phyloP scores from a whole-genome alignment of 2,797 vertebrate species.

The Enteromius fasciolatus region DNA sequence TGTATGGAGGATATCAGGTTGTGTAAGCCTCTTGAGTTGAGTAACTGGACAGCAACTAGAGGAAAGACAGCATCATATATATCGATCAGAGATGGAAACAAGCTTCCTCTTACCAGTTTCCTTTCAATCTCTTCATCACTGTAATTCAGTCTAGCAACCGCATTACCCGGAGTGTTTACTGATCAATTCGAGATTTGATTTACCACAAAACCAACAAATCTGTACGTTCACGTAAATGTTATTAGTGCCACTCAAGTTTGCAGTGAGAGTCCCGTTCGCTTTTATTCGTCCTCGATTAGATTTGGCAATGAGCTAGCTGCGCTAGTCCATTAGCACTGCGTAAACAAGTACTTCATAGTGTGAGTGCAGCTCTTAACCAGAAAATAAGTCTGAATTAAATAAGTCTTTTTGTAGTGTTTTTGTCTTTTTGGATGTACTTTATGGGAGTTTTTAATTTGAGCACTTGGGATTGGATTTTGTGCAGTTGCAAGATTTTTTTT shows the following conservation, averaged over 20 bases:
- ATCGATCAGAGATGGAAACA: slow-evolving; percentile 1
- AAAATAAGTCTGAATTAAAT: slow-evolving; percentile 7
- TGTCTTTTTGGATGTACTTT: neutral
- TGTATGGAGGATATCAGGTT: neutral
- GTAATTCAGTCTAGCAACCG: slow-evolving; percentile 37
- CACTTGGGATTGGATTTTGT: neutral
- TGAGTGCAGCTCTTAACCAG: slow-evolving; percentile 13
- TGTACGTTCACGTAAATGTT: slow-evolving; percentile 53
- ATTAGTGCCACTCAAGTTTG: slow-evolving; percentile 57
- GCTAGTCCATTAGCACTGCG: slow-evolving; percentile 50
- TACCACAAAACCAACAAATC: slow-evolving; percentile 55
- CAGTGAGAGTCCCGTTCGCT: slow-evolving; percentile 45
- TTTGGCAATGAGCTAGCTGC: slow-evolving; percentile 42
- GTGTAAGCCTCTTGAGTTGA: slow-evolving; percentile 2
- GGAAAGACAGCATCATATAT: neutral
- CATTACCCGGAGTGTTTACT: slow-evolving; percentile 41
- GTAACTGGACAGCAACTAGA: neutral
- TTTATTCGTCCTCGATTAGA: slow-evolving; percentile 53
- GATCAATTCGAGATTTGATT: slow-evolving; percentile 55
- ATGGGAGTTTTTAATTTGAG: neutral
- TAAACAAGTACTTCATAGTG: slow-evolving; percentile 38
- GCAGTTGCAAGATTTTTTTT: neutral
- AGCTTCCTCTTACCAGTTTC: slow-evolving; percentile 23
- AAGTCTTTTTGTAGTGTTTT: neutral
- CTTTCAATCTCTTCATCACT: slow-evolving; percentile 38